A percentile compares a stretch with the other conserved stretches of the same genome.
These are phyloP conservation scores for Metalampra italica DNA, from an alignment of 2,888 invertebrate species.

Conservation along the genomic window DNA sequence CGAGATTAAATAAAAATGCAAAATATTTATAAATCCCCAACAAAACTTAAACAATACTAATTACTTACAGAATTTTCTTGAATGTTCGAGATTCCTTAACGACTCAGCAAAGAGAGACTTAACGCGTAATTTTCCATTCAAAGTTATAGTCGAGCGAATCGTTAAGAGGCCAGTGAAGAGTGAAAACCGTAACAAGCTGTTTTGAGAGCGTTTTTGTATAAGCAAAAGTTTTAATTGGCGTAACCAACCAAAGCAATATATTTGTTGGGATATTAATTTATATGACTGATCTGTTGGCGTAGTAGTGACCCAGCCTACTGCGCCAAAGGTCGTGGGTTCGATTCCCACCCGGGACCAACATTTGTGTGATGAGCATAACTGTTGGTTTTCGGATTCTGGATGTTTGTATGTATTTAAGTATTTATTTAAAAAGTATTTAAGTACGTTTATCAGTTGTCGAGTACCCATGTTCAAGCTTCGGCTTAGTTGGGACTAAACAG, in stretches of 20 bases:
- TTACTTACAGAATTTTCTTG: neutral
- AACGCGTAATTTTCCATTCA: slow-evolving; percentile 13
- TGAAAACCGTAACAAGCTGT: slow-evolving; percentile 36
- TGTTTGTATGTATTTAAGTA: no score
- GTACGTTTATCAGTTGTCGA: no score
- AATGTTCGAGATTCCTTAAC: slow-evolving; percentile 1
- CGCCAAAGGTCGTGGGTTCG: no score
- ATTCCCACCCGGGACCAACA: no score
- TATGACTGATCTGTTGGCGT: no score
- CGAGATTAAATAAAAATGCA: no score
- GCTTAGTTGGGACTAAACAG: no score
- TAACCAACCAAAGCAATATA: neutral
- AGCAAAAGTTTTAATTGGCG: slow-evolving; percentile 43
- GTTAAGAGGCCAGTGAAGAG: slow-evolving; percentile 26
- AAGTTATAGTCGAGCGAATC: slow-evolving; percentile 22
- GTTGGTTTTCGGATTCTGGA: no score
- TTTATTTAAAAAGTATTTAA: no score
- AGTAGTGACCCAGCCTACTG: no score
- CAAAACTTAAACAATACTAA: neutral
- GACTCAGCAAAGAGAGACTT: slow-evolving; percentile 6
- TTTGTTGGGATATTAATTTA: slow-evolving; percentile 15
- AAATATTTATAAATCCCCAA: neutral
- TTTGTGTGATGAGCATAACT: no score
- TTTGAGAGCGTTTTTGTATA: slow-evolving; percentile 29
- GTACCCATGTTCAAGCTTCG: no score